Conservation (phyloP, 35 echinoderm and acorn worm species). For the Heliocidaris tuberculata region DNA sequence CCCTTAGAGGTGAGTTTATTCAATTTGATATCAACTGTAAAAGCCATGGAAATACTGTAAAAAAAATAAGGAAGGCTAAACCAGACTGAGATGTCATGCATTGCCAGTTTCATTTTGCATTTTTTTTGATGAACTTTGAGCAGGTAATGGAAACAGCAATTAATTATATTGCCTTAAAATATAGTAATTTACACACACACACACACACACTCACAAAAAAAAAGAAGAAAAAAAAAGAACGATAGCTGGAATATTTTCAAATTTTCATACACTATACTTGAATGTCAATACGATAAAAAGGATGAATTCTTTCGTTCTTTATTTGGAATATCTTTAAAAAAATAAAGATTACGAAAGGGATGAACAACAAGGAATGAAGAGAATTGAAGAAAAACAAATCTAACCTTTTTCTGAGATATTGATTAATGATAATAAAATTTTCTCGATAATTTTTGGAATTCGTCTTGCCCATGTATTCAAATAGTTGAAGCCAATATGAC, state of each 20-base stretch:
- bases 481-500: too few species aligned
- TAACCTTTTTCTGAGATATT: too few species aligned
- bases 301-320: too few species aligned
- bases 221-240: too few species aligned
- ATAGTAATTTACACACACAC: not conserved
- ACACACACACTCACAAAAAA: too few species aligned
- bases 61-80: not conserved
- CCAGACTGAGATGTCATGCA: not conserved
- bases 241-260: too few species aligned
- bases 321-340: too few species aligned
- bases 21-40: not conserved
- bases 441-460: not conserved
- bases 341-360: not conserved
- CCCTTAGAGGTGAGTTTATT: constrained; percentile 73
- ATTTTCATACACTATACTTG: too few species aligned
- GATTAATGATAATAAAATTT: too few species aligned
- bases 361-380: too few species aligned
- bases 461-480: not conserved
- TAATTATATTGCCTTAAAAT: not conserved
- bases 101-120: not conserved
- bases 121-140: not conserved
- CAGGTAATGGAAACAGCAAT: not conserved
- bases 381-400: too few species aligned
- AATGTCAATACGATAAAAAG: too few species aligned
- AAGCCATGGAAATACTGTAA: not conserved